Evolutionary conservation across 2,113 vertebrate genomes (phyloP).

Genomic region (Caranx ignobilis): DNA sequence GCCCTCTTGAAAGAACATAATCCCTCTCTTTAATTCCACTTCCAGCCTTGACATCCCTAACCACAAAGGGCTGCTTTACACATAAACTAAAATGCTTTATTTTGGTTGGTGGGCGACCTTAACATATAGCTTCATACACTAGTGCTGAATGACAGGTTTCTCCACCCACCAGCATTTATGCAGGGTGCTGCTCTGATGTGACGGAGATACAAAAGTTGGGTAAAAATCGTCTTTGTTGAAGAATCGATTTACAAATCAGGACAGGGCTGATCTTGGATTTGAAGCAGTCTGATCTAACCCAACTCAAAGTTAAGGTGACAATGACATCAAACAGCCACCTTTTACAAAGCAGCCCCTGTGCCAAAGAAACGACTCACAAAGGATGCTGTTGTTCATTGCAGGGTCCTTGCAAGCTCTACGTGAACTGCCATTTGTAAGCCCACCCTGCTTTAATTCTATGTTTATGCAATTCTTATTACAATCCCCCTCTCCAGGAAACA

Average conservation of each 20-base stretch:
- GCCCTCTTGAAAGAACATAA: conserved; percentile 60
- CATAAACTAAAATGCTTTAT: conserved; percentile 20
- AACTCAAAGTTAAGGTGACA: conserved; percentile 36
- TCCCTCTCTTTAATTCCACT: conserved; percentile 62
- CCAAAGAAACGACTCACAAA: conserved; percentile 66
- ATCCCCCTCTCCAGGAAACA: conserved; percentile 54
- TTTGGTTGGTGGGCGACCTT: not conserved
- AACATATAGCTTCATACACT: not conserved
- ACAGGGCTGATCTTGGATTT: not conserved
- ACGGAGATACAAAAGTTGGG: conserved; percentile 31
- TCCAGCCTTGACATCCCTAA: conserved; percentile 46
- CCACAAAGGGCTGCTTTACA: conserved; percentile 40
- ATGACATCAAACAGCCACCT: conserved; percentile 45
- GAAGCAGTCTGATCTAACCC: conserved; percentile 13
- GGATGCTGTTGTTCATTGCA: conserved; percentile 68
- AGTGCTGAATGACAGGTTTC: not conserved
- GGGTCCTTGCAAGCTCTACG: conserved; percentile 45
- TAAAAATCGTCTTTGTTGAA: not conserved
- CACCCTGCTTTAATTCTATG: conserved; percentile 62
- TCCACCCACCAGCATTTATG: not conserved
- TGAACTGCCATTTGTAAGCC: conserved; percentile 49
- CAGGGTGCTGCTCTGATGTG: not conserved
- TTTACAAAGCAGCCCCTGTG: conserved; percentile 48
- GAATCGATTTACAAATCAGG: conserved; percentile 14
- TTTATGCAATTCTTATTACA: conserved; percentile 72